phyloP scores from a whole-genome alignment of 92 coral and sea anemone genomes.

The Heliopora coerulea region DNA sequence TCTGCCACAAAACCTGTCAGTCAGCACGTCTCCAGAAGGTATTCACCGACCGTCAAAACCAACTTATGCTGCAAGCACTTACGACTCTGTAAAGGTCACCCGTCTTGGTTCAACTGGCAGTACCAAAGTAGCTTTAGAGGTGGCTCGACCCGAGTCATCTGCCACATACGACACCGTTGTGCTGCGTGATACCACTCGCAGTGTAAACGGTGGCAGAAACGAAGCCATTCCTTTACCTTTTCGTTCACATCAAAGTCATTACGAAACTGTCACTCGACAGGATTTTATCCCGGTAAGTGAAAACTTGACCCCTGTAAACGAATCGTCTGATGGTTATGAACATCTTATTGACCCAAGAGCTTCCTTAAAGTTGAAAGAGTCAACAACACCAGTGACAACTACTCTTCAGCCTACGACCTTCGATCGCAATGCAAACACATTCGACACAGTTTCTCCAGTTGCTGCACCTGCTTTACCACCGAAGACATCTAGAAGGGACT shows the following conservation, averaged over 20 bases:
- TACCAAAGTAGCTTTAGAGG: neutral
- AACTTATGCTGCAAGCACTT: neutral
- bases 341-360: neutral
- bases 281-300: neutral
- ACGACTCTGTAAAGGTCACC: neutral
- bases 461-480: constrained; percentile 9
- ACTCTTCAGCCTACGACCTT: neutral
- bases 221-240: neutral
- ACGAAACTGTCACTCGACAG: neutral
- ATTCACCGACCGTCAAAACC: neutral
- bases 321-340: neutral
- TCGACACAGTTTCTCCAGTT: neutral
- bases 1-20: neutral
- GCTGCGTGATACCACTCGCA: neutral
- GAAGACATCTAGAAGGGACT: neutral
- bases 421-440: neutral
- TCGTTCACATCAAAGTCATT: neutral
- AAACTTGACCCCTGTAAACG: neutral
- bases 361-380: neutral
- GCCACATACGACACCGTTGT: neutral
- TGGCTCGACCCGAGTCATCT: neutral
- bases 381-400: neutral
- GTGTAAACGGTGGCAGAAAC: neutral
- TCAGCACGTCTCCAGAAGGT: neutral
- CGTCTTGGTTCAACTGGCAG: neutral